A percentile compares a stretch with the other conserved stretches of the same genome.
Evolutionary conservation across 2,113 vertebrate genomes (phyloP).

Genomic region (Anser cygnoides): DNA sequence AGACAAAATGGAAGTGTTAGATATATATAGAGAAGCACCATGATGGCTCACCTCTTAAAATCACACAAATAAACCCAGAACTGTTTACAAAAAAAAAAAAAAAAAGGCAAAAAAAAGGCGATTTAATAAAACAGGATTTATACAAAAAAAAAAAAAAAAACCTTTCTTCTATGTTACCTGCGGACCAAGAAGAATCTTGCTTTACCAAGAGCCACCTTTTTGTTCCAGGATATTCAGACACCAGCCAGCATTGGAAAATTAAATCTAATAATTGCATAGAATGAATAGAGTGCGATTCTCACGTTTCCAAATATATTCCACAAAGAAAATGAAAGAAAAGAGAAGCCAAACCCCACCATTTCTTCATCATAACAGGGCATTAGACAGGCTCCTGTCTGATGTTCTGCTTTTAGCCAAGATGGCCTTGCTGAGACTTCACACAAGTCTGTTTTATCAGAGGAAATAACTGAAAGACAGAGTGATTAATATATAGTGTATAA

Average conservation of each 20-base stretch:
- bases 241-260: slow-evolving; percentile 69
- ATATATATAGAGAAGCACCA: slow-evolving; percentile 71
- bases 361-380: slow-evolving; percentile 68
- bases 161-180: slow-evolving; percentile 72
- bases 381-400: slow-evolving; percentile 69
- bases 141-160: slow-evolving; percentile 48
- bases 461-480: slow-evolving; percentile 89
- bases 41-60: slow-evolving; percentile 76
- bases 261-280: slow-evolving; percentile 43
- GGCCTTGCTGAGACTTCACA: slow-evolving; percentile 81
- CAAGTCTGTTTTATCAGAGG: slow-evolving; percentile 81
- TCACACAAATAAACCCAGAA: slow-evolving; percentile 63
- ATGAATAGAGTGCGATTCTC: slow-evolving; percentile 55
- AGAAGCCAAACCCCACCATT: slow-evolving; percentile 55
- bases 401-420: slow-evolving; percentile 74
- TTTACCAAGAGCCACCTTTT: slow-evolving; percentile 71
- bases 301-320: slow-evolving; percentile 51
- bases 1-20: slow-evolving; percentile 71
- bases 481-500: slow-evolving; percentile 86
- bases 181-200: slow-evolving; percentile 73
- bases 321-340: slow-evolving; percentile 27
- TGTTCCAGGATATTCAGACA: slow-evolving; percentile 66
- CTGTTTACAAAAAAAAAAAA: slow-evolving; percentile 78
- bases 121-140: slow-evolving; percentile 72
- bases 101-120: background rate